A percentile compares a stretch with the other conserved stretches of the same genome.
Conservation (phyloP, 1,140 invertebrate species). For the Diabrotica virgifera region DNA sequence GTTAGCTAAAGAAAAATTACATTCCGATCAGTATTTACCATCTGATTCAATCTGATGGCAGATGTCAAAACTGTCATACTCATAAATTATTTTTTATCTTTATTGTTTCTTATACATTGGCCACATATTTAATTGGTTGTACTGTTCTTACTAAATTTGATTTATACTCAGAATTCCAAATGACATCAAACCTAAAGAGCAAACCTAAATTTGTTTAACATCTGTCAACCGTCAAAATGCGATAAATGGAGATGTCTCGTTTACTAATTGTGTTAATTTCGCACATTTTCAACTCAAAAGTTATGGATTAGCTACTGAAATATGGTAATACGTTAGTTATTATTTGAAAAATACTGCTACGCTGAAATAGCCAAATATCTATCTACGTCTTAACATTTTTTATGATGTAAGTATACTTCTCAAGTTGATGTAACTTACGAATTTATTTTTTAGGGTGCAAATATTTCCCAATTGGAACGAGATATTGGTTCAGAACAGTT, state of each 20-base stretch:
- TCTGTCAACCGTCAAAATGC: conserved; percentile 46
- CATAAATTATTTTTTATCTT: too few relatives aligned
- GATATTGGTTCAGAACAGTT: conserved; percentile 97
- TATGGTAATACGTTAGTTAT: conserved; percentile 43
- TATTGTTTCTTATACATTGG: too few relatives aligned
- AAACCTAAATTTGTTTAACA: conserved; percentile 35
- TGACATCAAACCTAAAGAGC: neutral
- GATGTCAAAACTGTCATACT: too few relatives aligned
- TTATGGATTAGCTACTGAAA: conserved; percentile 48
- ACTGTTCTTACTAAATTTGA: too few relatives aligned
- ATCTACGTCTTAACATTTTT: conserved; percentile 17
- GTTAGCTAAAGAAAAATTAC: too few relatives aligned
- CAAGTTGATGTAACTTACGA: neutral
- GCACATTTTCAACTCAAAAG: conserved; percentile 44
- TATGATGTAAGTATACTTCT: neutral
- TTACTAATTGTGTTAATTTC: conserved; percentile 42
- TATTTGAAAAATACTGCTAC: neutral
- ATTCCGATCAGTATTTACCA: too few relatives aligned
- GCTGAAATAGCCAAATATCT: conserved; percentile 17
- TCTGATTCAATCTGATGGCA: too few relatives aligned
- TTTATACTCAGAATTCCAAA: neutral
- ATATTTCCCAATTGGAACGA: conserved; percentile 95
- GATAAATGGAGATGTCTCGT: conserved; percentile 47
- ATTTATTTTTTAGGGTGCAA: conserved; percentile 75
- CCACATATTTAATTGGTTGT: too few relatives aligned